Evolutionary conservation across 2,888 invertebrate genomes (phyloP), one percentile per base, ranked within the genome.

Genomic region (Leucophenga montana): DNA sequence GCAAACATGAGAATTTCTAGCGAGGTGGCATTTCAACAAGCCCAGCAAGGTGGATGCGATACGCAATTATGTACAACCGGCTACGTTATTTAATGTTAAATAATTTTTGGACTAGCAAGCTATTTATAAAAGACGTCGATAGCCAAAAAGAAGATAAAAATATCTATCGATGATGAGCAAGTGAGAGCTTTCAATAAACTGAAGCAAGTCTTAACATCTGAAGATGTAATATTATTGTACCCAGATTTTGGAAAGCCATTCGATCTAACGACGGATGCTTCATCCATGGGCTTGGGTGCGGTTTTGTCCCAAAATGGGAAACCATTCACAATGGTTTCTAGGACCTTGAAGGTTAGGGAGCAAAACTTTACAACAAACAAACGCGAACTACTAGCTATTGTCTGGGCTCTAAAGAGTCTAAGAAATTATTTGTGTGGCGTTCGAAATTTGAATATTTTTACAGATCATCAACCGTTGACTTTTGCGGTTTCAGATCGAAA

Each of bases 371-470:
- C 16, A 4, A 48, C 48, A 39, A 31, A 27, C 16, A 13, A 20
- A 20, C 4, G 31, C 3, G 57, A 56, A n/a, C 13, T 67, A 84
- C 11, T 48, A 48, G 48, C 48, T 13, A 48, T 48, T 6, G 48
- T 48, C 6, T 48, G 48, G 48, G 48, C 48, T 48, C 48, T 48
- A 4, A 48, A 48, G 16, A 48, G 16, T 13, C 13, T 48, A 4
- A 13, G 48, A 44, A 85, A 84, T 3, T 86, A 86, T 46, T 22
- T 88, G 6, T 86, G 84, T 46, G 86, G 85, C 1, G 75, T 74
- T 39, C 77, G 62, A 73, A n/a, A n/a, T n/a, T n/a, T n/a, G n/a
- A n/a, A n/a, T n/a, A n/a, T n/a, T n/a, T n/a, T n/a, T n/a, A n/a
- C n/a, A n/a, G n/a, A n/a, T n/a, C n/a, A n/a, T n/a, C n/a, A n/a